Evolutionary conservation across 2,888 invertebrate genomes (phyloP).

Genomic region (Cryptus viduatorius): DNA sequence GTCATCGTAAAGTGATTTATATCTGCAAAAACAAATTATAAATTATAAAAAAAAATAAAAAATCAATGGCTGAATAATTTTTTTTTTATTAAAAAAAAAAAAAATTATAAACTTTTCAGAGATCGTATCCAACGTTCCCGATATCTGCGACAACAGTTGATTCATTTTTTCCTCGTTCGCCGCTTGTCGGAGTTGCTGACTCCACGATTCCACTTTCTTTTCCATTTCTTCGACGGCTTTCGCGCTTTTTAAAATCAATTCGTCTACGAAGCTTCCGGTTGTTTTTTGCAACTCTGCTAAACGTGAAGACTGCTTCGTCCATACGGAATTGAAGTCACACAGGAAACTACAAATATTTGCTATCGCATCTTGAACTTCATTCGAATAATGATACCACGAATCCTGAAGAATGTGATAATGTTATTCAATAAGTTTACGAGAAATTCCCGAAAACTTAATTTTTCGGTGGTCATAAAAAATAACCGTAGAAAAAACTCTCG

Average conservation of each 20-base stretch:
- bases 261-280: conserved; percentile 42
- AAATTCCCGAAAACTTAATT: not conserved
- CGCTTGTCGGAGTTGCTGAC: conserved; percentile 61
- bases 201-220: conserved; percentile 40
- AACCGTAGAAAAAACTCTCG: too few species aligned
- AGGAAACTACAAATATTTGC: conserved; percentile 49
- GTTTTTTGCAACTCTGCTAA: conserved; percentile 51
- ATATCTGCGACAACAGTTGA: conserved; percentile 59
- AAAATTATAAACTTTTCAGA: conserved; percentile 61
- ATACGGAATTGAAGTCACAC: conserved; percentile 45
- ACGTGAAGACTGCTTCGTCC: conserved; percentile 49
- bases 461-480: too few species aligned
- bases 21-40: conserved; percentile 47
- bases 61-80: too few species aligned
- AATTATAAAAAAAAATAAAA: too few species aligned
- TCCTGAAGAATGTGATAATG: conserved; percentile 31
- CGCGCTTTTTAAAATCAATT: conserved; percentile 42
- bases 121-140: conserved; percentile 62
- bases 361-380: conserved; percentile 20
- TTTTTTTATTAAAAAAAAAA: too few species aligned
- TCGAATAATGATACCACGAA: conserved; percentile 38
- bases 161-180: conserved; percentile 65
- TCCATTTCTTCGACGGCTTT: conserved; percentile 54
- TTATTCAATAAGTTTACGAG: not conserved
- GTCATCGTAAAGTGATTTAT: conserved; percentile 62